Percentiles rank a stretch among this genome's conserved stretches.
Evolutionary conservation across 1,140 invertebrate genomes (phyloP).

Genomic region (Drosophila aff.): DNA sequence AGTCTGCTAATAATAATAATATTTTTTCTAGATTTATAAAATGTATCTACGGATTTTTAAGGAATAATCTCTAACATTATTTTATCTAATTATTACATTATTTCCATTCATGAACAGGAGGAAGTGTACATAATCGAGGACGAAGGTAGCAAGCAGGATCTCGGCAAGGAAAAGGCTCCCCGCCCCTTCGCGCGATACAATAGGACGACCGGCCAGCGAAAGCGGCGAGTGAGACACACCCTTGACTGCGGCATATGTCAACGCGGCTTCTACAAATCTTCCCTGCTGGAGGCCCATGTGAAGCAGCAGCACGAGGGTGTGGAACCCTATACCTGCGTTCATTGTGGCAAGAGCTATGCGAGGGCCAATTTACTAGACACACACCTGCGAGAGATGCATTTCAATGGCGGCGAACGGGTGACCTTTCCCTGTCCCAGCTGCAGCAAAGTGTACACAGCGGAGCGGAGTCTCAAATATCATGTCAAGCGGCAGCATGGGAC

Average conservation of each 20-base stretch:
- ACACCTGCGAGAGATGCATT: slow-evolving; percentile 50
- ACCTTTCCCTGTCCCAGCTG: slow-evolving; percentile 52
- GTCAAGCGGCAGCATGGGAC: slow-evolving; percentile 35
- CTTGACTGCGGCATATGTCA: slow-evolving; percentile 55
- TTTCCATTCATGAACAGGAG: slow-evolving; percentile 36
- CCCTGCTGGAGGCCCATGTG: slow-evolving; percentile 64
- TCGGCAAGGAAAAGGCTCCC: slow-evolving; percentile 38
- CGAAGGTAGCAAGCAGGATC: slow-evolving; percentile 24
- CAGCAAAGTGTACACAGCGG: slow-evolving; percentile 59
- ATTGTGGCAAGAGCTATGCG: slow-evolving; percentile 51
- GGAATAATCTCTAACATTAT: no score
- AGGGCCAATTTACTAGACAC: slow-evolving; percentile 40
- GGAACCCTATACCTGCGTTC: slow-evolving; percentile 55
- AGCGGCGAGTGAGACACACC: slow-evolving; percentile 41
- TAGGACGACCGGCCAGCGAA: slow-evolving; percentile 9
- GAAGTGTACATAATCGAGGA: slow-evolving; percentile 70
- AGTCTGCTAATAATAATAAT: neutral
- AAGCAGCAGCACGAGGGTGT: slow-evolving; percentile 59
- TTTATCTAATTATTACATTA: neutral
- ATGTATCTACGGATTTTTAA: neutral
- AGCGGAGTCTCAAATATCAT: slow-evolving; percentile 69
- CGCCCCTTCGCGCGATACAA: neutral
- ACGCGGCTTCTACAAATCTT: slow-evolving; percentile 64
- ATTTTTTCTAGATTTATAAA: neutral
- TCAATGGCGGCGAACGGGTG: slow-evolving; percentile 9